phyloP scores from a whole-genome alignment of 2,113 vertebrate genomes.

The Cyprinodon brontotheroides region DNA sequence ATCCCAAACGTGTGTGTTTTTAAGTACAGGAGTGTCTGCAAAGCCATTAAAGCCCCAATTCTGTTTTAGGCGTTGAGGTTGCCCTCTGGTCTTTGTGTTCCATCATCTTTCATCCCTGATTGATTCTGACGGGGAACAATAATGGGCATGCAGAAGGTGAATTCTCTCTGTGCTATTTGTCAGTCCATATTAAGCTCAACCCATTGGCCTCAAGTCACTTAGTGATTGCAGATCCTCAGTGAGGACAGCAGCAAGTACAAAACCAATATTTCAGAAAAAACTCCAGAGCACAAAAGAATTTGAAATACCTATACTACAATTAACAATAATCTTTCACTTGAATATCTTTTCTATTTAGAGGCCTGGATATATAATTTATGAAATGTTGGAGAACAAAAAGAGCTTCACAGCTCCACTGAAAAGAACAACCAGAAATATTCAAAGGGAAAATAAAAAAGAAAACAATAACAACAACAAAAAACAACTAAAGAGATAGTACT shows the following conservation, averaged over 20 bases:
- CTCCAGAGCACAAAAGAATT: too few species aligned
- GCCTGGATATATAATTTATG: background rate
- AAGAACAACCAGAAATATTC: background rate
- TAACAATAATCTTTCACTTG: too few species aligned
- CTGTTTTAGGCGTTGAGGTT: constrained; percentile 49
- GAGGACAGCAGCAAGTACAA: constrained; percentile 6
- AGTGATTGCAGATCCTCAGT: constrained; percentile 16
- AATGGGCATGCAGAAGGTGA: constrained; percentile 64
- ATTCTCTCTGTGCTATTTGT: constrained; percentile 76
- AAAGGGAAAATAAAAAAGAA: background rate
- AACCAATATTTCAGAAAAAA: background rate
- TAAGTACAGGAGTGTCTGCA: constrained; percentile 55
- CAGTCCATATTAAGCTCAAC: constrained; percentile 67
- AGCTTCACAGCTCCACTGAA: background rate
- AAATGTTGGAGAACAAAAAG: too few species aligned
- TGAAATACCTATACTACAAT: too few species aligned
- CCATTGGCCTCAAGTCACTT: constrained; percentile 12
- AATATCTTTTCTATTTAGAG: too few species aligned
- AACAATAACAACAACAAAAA: background rate
- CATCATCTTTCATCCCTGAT: constrained; percentile 72
- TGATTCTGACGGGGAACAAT: constrained; percentile 70
- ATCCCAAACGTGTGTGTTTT: constrained; percentile 53
- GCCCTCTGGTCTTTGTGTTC: constrained; percentile 72
- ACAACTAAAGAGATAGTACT: background rate
- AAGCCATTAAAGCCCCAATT: constrained; percentile 60